Conservation (phyloP, 2,113 vertebrate species). For the Trinectes maculatus region DNA sequence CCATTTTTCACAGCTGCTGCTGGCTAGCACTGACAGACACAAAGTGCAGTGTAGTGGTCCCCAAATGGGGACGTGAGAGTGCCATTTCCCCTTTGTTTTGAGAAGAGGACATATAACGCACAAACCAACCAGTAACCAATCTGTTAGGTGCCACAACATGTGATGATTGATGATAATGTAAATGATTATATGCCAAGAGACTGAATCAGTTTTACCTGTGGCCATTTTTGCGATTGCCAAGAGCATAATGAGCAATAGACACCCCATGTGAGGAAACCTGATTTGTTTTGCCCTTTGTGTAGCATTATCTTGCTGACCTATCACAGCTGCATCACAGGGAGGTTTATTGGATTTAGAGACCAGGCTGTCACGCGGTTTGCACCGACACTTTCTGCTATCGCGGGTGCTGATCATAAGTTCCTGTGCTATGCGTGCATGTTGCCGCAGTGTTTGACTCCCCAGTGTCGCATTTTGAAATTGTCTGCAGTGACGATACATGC, state of each 20-base stretch:
- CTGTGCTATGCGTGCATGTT: constrained; percentile 17
- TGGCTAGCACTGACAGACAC: constrained; percentile 9
- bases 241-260: constrained; percentile 52
- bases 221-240: constrained; percentile 57
- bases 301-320: constrained; percentile 66
- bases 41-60: constrained; percentile 15
- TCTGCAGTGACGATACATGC: constrained; percentile 7
- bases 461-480: constrained; percentile 31
- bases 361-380: constrained; percentile 40
- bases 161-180: constrained; percentile 61
- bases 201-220: constrained; percentile 47
- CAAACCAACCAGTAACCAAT: constrained; percentile 37
- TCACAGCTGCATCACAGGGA: constrained; percentile 57
- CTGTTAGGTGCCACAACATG: constrained; percentile 43
- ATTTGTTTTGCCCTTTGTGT: constrained; percentile 62
- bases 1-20: constrained; percentile 46
- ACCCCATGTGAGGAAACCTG: constrained; percentile 38
- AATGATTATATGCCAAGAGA: constrained; percentile 54
- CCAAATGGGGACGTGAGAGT: constrained; percentile 31
- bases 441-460: constrained; percentile 4
- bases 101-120: constrained; percentile 27
- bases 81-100: constrained; percentile 39
- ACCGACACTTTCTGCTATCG: constrained; percentile 54
- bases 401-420: constrained; percentile 53
- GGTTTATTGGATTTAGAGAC: constrained; percentile 67